phyloP scores from a whole-genome alignment of 2,113 vertebrate genomes.

The Poicephalus meyeri region DNA sequence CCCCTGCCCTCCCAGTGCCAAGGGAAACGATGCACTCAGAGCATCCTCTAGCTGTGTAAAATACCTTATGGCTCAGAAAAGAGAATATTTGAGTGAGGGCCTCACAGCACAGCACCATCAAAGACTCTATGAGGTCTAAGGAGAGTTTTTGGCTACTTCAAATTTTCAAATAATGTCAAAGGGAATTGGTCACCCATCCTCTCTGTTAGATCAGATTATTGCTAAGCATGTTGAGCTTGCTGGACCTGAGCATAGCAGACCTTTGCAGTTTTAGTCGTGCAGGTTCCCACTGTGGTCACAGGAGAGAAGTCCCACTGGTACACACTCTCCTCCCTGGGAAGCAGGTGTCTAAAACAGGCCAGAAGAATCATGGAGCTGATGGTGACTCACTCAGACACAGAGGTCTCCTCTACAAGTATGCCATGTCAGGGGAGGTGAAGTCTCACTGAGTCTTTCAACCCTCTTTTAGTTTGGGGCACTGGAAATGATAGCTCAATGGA shows the following conservation, averaged over 20 bases:
- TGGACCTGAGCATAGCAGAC: neutral
- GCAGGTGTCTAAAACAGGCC: neutral
- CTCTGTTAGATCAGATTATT: neutral
- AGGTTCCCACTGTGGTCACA: fast-evolving
- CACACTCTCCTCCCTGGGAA: fast-evolving
- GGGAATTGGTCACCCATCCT: neutral
- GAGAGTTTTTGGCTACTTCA: neutral
- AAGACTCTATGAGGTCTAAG: neutral
- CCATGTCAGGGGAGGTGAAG: neutral
- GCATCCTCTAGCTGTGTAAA: neutral
- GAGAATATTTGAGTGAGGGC: neutral
- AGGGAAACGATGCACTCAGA: neutral
- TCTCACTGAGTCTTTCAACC: neutral
- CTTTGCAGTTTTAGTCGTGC: neutral
- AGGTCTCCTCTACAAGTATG: neutral
- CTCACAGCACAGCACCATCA: neutral
- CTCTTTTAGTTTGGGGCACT: neutral
- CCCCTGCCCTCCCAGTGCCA: neutral
- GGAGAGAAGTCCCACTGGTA: neutral
- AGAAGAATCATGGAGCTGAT: neutral
- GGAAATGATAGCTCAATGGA: neutral
- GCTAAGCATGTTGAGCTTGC: fast-evolving
- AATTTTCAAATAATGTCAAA: neutral
- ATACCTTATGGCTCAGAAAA: neutral
- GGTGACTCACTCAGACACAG: fast-evolving